Evolutionary conservation across 2,113 vertebrate genomes (phyloP).

Genomic region (Clarias gariepinus): DNA sequence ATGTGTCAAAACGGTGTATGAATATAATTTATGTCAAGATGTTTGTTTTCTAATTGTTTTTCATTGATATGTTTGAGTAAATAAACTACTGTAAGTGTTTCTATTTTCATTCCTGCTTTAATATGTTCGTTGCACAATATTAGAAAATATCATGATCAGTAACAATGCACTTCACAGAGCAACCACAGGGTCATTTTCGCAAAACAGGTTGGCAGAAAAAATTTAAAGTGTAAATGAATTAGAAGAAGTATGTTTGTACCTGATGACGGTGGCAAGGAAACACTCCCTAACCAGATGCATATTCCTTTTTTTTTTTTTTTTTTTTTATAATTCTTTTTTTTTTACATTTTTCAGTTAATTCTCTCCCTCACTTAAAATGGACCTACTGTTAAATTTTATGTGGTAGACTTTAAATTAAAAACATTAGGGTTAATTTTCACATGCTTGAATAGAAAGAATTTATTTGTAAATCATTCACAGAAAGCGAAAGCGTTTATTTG

Average conservation of each 20-base stretch:
- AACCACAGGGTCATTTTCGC: too few species aligned
- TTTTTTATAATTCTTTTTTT: too few species aligned
- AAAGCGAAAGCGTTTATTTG: too few species aligned
- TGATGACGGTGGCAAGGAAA: too few species aligned
- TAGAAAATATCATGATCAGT: background rate
- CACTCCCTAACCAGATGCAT: too few species aligned
- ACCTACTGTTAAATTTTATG: background rate
- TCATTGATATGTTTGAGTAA: conserved; percentile 73
- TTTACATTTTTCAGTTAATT: too few species aligned
- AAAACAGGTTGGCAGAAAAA: too few species aligned
- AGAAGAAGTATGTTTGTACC: too few species aligned
- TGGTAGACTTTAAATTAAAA: background rate
- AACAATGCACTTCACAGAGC: background rate
- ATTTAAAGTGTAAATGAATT: too few species aligned
- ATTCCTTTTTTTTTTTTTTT: too few species aligned
- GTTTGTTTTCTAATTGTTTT: conserved; percentile 81
- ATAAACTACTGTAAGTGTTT: conserved; percentile 81
- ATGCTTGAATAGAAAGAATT: background rate
- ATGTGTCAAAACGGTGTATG: conserved; percentile 35
- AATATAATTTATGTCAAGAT: conserved; percentile 69
- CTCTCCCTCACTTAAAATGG: background rate
- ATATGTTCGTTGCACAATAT: conserved; percentile 1
- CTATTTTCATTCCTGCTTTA: conserved; percentile 59
- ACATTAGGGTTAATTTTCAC: background rate
- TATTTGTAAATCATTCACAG: background rate